Evolutionary conservation across 2,113 vertebrate genomes (phyloP).

Genomic region (Corythornis vintsioides): DNA sequence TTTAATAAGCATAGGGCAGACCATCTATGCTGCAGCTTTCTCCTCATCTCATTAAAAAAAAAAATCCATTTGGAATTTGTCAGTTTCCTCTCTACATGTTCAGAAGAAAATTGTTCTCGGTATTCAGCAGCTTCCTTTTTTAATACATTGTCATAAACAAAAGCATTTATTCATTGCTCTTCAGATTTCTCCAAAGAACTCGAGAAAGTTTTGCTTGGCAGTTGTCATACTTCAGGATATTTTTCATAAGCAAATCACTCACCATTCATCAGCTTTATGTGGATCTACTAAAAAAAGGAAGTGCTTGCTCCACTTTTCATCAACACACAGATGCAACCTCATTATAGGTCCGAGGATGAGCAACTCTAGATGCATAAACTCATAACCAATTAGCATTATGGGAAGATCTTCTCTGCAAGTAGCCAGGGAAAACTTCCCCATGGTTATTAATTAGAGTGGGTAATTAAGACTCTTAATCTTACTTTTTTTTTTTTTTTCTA

Average conservation of each 20-base stretch:
- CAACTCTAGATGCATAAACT: constrained; percentile 71
- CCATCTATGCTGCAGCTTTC: not conserved
- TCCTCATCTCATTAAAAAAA: constrained; percentile 51
- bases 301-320: constrained; percentile 65
- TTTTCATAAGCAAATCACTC: constrained; percentile 73
- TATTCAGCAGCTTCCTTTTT: constrained; percentile 63
- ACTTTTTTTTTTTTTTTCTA: constrained; percentile 59
- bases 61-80: constrained; percentile 53
- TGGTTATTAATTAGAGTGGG: constrained; percentile 54
- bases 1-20: constrained; percentile 53
- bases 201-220: constrained; percentile 60
- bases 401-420: constrained; percentile 45
- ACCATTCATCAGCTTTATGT: constrained; percentile 74
- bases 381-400: constrained; percentile 59
- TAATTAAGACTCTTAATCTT: constrained; percentile 76
- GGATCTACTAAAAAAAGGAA: constrained; percentile 49
- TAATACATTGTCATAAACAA: constrained; percentile 54
- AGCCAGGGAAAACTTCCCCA: constrained; percentile 52
- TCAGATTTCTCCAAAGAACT: constrained; percentile 49
- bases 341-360: constrained; percentile 72
- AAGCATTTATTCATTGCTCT: constrained; percentile 24
- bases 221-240: constrained; percentile 55
- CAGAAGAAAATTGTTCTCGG: constrained; percentile 36
- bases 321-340: constrained; percentile 67
- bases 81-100: constrained; percentile 31